A percentile compares a stretch with the other conserved stretches of the same genome.
phyloP scores from a whole-genome alignment of 2,797 vertebrate genomes.

The Furcifer pardalis region DNA sequence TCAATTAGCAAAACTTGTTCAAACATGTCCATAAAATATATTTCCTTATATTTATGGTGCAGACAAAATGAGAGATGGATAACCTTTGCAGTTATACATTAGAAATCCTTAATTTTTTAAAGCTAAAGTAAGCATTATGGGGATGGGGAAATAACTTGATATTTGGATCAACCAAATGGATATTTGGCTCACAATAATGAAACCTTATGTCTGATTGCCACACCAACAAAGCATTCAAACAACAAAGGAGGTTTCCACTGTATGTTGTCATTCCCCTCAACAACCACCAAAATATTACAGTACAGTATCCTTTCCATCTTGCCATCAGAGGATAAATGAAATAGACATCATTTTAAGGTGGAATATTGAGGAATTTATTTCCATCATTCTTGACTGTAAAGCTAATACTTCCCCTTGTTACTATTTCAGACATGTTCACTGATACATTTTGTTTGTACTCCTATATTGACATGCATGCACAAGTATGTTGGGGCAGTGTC shows the following conservation, averaged over 20 bases:
- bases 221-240: slow-evolving; percentile 51
- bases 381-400: background rate
- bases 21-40: slow-evolving; percentile 51
- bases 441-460: slow-evolving; percentile 56
- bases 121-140: slow-evolving; percentile 53
- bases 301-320: slow-evolving; percentile 37
- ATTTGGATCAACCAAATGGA: slow-evolving; percentile 31
- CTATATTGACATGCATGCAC: slow-evolving; percentile 56
- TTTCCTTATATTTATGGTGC: slow-evolving; percentile 26
- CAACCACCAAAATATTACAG: slow-evolving; percentile 43
- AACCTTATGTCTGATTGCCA: slow-evolving; percentile 40
- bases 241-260: slow-evolving; percentile 61
- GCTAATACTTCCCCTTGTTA: slow-evolving; percentile 29
- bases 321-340: slow-evolving; percentile 41
- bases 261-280: slow-evolving; percentile 32
- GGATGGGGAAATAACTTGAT: slow-evolving; percentile 18
- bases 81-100: slow-evolving; percentile 38
- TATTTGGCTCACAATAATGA: slow-evolving; percentile 45
- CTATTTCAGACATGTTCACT: slow-evolving; percentile 37
- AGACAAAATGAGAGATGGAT: slow-evolving; percentile 26
- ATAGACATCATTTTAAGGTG: background rate
- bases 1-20: slow-evolving; percentile 51
- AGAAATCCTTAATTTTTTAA: slow-evolving; percentile 47
- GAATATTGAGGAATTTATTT: background rate
- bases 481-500: slow-evolving; percentile 65